Evolutionary conservation across 2,113 vertebrate genomes (phyloP).

Genomic region (Cynocephalus volans): DNA sequence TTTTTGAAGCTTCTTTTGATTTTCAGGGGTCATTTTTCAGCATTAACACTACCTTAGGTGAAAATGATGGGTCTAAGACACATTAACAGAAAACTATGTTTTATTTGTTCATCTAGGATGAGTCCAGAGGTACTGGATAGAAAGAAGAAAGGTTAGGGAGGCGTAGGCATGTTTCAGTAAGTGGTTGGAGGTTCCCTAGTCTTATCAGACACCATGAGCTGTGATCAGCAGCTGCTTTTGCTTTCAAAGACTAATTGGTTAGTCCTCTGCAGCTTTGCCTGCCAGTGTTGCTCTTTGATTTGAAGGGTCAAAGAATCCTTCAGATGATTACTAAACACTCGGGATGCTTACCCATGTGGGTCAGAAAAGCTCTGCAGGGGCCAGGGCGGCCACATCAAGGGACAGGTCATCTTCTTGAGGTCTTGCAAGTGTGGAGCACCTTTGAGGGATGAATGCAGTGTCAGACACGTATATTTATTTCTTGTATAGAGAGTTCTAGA

Average conservation of each 20-base stretch:
- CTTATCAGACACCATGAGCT: neutral
- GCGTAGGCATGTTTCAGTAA: neutral
- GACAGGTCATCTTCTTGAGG: neutral
- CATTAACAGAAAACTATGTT: neutral
- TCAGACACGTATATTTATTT: neutral
- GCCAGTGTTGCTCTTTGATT: neutral
- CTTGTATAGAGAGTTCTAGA: neutral
- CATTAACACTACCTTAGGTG: neutral
- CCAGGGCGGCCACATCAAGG: neutral
- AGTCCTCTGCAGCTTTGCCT: neutral
- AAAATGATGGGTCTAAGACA: neutral
- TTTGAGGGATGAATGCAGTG: neutral
- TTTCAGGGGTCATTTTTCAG: neutral
- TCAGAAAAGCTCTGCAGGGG: neutral
- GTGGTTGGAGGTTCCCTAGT: neutral
- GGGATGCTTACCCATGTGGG: neutral
- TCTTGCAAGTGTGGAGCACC: neutral
- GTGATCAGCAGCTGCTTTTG: neutral
- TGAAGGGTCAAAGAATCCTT: neutral
- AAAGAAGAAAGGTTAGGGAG: neutral
- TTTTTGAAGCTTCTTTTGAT: neutral
- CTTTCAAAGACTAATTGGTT: neutral
- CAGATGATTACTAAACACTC: neutral
- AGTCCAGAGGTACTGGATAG: neutral
- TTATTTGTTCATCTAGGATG: neutral